Evolutionary conservation across 2,113 vertebrate genomes (phyloP).

Genomic region (Martes martes): DNA sequence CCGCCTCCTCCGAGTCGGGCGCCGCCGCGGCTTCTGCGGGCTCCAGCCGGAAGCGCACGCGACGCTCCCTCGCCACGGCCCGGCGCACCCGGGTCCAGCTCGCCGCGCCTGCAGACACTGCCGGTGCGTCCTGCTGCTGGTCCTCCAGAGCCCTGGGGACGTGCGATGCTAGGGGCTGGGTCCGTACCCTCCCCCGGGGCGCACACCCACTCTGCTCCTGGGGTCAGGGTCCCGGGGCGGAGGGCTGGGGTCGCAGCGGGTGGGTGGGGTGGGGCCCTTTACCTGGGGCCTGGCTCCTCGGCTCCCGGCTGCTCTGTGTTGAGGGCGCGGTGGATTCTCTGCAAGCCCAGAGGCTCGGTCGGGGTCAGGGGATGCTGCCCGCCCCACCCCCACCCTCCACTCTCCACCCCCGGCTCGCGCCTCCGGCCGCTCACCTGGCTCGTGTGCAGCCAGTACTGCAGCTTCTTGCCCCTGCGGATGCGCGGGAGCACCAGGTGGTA

Average conservation of each 20-base stretch:
- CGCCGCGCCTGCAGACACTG: not conserved
- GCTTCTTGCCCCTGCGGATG: constrained; percentile 86
- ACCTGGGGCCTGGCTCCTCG: constrained; percentile 57
- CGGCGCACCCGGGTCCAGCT: constrained; percentile 35
- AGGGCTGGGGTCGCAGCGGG: not conserved
- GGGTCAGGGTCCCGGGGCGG: not conserved
- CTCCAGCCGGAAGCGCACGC: constrained; percentile 85
- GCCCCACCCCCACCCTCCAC: too few relatives aligned
- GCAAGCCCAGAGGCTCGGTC: not conserved
- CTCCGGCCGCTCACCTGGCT: constrained; percentile 85
- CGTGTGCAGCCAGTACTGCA: constrained; percentile 95
- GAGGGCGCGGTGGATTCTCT: constrained; percentile 95
- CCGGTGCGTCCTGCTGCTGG: constrained; percentile 67
- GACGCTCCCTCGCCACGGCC: constrained; percentile 67
- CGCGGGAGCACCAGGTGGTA: constrained; percentile 88
- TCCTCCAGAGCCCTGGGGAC: constrained; percentile 37
- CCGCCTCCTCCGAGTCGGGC: constrained; percentile 46
- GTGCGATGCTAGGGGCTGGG: not conserved
- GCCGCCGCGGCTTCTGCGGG: constrained; percentile 60
- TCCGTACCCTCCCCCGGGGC: not conserved
- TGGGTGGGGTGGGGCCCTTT: not conserved
- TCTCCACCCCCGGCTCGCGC: rapidly evolving
- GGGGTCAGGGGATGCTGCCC: rapidly evolving
- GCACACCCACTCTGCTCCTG: not conserved
- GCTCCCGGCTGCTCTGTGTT: constrained; percentile 85